Conservation (phyloP, 2,113 vertebrate genomes). For the Grus americana region DNA sequence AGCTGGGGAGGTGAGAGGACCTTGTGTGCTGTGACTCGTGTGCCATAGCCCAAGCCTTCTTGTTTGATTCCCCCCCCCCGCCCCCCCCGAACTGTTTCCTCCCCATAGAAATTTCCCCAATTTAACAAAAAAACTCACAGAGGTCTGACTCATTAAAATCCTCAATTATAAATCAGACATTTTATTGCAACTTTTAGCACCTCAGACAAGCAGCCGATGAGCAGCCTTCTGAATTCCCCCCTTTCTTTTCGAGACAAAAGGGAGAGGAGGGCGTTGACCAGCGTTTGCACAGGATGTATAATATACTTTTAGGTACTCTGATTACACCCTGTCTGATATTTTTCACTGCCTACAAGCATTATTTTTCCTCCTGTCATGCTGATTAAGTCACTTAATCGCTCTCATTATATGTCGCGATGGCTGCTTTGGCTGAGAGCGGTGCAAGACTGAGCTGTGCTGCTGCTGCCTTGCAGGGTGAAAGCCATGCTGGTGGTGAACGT, state of each 20-base stretch:
- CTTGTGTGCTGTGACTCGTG: accelerated
- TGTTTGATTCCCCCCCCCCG: no score
- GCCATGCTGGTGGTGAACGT: constrained; percentile 87
- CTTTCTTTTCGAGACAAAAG: not conserved
- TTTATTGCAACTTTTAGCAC: not conserved
- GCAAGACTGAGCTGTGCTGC: not conserved
- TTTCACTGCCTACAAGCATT: not conserved
- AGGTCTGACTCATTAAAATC: not conserved
- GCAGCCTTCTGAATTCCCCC: not conserved
- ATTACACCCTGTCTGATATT: accelerated
- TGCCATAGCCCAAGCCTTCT: not conserved
- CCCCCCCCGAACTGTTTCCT: not conserved
- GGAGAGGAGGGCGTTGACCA: not conserved
- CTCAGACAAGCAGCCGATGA: not conserved
- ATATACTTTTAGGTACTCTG: not conserved
- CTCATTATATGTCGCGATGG: not conserved
- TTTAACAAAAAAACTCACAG: not conserved
- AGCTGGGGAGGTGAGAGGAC: constrained; percentile 83
- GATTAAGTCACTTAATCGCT: not conserved
- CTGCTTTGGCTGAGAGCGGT: not conserved
- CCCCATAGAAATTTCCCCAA: not conserved
- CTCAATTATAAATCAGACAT: not conserved
- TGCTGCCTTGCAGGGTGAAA: constrained; percentile 83
- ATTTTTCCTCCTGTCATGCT: not conserved
- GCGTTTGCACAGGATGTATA: not conserved